Evolutionary conservation across 2,797 vertebrate species (phyloP), one percentile per base, ranked within the genome.

Genomic region (Acipenser oxyrinchus): DNA sequence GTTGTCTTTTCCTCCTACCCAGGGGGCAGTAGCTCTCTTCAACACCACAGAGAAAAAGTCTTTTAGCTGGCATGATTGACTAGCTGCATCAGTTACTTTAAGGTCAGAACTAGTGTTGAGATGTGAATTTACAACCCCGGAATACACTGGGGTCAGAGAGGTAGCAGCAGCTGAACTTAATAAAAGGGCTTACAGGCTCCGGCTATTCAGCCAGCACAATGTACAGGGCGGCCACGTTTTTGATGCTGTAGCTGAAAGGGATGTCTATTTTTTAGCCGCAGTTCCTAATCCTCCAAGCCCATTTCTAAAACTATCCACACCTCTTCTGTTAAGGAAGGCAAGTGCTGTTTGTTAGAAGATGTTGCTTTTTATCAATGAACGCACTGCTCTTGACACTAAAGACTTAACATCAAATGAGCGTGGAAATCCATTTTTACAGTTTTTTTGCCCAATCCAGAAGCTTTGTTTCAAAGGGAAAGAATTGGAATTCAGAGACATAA

Each of bases 361-460:
- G 75, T 75, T 77, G 64, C 73, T 62, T 72, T 72, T 82, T 83
- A 88, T 87, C 85, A 89, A 83, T 85, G 83, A 86, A 82, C 82
- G 80, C 77, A 79, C 84, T 74, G 88, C 90, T 81, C 91, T 90
- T 88, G 91, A 93, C 94, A 92, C 93, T 92, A 85, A 93, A 94
- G 92, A 94, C 92, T 94, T 91, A 91, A 95, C 94, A 95, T 96
- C 93, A 94, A 95, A 94, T 95, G 82, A 90, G 88, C 86, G 91
- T 86, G 89, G 91, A 94, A 95, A 94, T 95, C 92, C 92, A 92
- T 94, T 94, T 94, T 89, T 90, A 90, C 91, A 91, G 88, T 91
- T 86, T 91, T 87, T 92, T 93, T 88, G 93, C 90, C 93, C 93
- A 89, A 92, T 92, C 87, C 79, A 86, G 86, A 88, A 77, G 86